Evolutionary conservation across 2,113 vertebrate genomes (phyloP).

Genomic region (Forbesichthys agassizii): DNA sequence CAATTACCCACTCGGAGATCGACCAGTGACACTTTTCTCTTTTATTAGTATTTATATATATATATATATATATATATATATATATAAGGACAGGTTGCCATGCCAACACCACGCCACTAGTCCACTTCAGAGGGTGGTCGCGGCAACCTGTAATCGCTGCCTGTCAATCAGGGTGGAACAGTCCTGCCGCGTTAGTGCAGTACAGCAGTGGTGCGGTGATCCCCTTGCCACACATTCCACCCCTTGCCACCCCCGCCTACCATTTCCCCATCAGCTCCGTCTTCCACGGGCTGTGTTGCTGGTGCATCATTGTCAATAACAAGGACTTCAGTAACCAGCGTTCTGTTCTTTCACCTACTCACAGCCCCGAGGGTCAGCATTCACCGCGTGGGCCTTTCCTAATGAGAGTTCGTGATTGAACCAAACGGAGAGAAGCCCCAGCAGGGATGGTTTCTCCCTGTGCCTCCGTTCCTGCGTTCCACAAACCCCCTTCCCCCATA

Average conservation of each 20-base stretch:
- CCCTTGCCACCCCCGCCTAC: conserved; percentile 12
- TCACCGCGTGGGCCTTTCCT: conserved; percentile 65
- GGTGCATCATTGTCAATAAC: no score
- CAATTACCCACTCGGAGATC: conserved; percentile 69
- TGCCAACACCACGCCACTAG: neutral
- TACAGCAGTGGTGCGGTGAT: conserved; percentile 22
- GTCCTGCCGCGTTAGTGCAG: conserved; percentile 12
- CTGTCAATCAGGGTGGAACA: conserved; percentile 59
- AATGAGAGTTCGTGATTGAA: conserved; percentile 70
- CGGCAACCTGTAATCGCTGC: conserved; percentile 26
- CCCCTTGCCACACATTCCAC: conserved; percentile 45
- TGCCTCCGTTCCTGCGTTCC: conserved; percentile 3
- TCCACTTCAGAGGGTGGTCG: conserved; percentile 23
- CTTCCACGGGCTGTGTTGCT: neutral
- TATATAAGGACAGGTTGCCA: neutral
- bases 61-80: no score
- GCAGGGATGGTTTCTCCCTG: conserved; percentile 1
- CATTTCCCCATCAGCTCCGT: conserved; percentile 2
- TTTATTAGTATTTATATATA: no score
- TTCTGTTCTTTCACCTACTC: neutral
- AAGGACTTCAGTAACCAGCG: no score
- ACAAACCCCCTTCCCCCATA: neutral
- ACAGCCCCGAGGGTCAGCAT: conserved; percentile 23
- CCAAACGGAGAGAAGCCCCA: conserved; percentile 30
- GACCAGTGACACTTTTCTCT: conserved; percentile 27